A percentile compares a stretch with the other conserved stretches of the same genome.
phyloP scores from a whole-genome alignment of 2,888 invertebrate genomes.

The Diploptera punctata region DNA sequence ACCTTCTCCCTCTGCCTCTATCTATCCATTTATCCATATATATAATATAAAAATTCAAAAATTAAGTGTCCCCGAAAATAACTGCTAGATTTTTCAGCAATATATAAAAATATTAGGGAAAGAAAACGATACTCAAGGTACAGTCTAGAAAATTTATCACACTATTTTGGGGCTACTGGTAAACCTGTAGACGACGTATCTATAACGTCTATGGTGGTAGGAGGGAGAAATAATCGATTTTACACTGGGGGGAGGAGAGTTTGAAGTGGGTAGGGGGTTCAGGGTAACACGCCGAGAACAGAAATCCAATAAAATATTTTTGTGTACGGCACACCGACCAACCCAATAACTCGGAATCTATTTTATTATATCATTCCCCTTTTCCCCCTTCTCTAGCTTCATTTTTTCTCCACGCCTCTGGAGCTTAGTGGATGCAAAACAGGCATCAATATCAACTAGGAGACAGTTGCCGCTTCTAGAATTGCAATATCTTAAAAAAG shows the following conservation, averaged over 20 bases:
- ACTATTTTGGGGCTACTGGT: no score
- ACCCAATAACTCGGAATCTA: conserved; percentile 19
- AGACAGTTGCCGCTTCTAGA: background rate
- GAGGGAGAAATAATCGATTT: background rate
- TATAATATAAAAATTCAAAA: no score
- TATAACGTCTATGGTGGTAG: no score
- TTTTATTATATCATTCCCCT: background rate
- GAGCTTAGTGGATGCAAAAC: background rate
- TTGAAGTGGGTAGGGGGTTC: background rate
- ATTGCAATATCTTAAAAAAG: background rate
- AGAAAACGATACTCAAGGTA: no score
- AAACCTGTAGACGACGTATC: no score
- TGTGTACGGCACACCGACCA: background rate
- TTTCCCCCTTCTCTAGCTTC: background rate
- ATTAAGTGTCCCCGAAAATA: no score
- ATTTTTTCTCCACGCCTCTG: background rate
- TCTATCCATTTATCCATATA: no score
- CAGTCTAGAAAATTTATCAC: no score
- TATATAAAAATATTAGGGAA: no score
- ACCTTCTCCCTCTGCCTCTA: no score
- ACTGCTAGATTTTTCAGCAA: no score
- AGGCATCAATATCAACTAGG: background rate
- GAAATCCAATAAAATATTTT: conserved; percentile 21
- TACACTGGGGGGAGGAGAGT: background rate
- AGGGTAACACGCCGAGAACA: background rate